Conservation (phyloP, 1,140 invertebrate species). For the Spodoptera litura region DNA sequence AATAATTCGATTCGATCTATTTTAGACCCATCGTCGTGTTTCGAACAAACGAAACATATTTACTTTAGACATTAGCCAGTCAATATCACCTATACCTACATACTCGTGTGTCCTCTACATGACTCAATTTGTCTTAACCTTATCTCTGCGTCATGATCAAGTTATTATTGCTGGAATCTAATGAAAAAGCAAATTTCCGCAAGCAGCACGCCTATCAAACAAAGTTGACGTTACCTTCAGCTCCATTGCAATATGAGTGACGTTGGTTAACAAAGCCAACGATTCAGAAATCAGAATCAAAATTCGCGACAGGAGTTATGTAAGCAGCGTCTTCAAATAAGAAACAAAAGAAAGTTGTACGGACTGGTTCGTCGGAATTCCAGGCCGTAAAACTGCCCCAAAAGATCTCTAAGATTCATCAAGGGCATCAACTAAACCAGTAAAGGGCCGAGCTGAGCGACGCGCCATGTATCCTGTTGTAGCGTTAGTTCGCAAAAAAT, state of each 20-base stretch:
- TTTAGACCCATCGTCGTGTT: constrained; percentile 39
- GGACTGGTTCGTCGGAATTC: constrained; percentile 35
- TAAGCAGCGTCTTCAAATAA: constrained; percentile 1
- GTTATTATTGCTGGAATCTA: constrained; percentile 29
- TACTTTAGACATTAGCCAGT: constrained; percentile 67
- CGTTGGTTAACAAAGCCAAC: not conserved
- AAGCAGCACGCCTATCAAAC: constrained; percentile 5
- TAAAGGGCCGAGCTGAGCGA: constrained; percentile 69
- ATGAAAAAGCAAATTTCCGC: constrained; percentile 26
- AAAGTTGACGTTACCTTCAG: constrained; percentile 13
- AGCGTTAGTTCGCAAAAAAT: constrained; percentile 76
- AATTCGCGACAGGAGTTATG: constrained; percentile 13
- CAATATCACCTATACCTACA: constrained; percentile 55
- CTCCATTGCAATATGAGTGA: not conserved
- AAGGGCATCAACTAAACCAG: constrained; percentile 75
- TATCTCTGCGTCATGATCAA: constrained; percentile 50
- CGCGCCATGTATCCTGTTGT: constrained; percentile 78
- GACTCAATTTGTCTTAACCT: constrained; percentile 51
- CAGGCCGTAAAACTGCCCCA: constrained; percentile 55
- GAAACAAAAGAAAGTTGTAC: not conserved
- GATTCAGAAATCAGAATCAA: not conserved
- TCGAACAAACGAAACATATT: constrained; percentile 66
- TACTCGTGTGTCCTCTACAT: constrained; percentile 53
- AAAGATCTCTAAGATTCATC: constrained; percentile 67
- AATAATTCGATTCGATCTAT: constrained; percentile 21